phyloP scores from a whole-genome alignment of 2,797 vertebrate species.

The Alfaro cultratus region DNA sequence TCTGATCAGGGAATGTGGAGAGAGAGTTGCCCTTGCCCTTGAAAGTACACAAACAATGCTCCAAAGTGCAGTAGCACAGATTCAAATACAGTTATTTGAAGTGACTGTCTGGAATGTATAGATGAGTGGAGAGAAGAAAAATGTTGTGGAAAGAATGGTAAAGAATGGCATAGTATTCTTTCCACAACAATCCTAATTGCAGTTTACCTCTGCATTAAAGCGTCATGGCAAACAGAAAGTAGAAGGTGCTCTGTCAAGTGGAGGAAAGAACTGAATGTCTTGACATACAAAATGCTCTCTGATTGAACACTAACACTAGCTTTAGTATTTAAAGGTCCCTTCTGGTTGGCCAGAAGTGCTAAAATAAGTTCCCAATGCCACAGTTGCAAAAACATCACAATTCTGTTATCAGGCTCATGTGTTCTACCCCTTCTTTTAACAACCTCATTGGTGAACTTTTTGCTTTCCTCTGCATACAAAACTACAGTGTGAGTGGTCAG shows the following conservation, averaged over 20 bases:
- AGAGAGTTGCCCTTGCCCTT: slow-evolving; percentile 40
- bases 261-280: neutral
- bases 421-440: too few species aligned
- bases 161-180: too few species aligned
- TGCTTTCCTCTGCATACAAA: too few species aligned
- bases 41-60: slow-evolving; percentile 36
- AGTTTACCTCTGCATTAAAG: neutral
- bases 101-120: neutral
- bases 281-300: neutral
- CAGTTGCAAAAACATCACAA: too few species aligned
- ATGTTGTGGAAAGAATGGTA: neutral
- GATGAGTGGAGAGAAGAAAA: neutral
- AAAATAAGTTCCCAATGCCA: too few species aligned
- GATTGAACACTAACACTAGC: neutral
- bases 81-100: slow-evolving; percentile 2
- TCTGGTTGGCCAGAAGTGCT: too few species aligned
- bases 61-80: slow-evolving; percentile 20
- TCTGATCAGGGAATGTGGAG: slow-evolving; percentile 53
- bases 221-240: neutral
- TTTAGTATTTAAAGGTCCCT: neutral
- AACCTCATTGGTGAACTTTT: too few species aligned
- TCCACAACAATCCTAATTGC: neutral
- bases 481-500: too few species aligned
- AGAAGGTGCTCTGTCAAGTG: neutral
- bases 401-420: too few species aligned